Conservation (phyloP, 2,888 invertebrate species). For the Keiferia lycopersicella region DNA sequence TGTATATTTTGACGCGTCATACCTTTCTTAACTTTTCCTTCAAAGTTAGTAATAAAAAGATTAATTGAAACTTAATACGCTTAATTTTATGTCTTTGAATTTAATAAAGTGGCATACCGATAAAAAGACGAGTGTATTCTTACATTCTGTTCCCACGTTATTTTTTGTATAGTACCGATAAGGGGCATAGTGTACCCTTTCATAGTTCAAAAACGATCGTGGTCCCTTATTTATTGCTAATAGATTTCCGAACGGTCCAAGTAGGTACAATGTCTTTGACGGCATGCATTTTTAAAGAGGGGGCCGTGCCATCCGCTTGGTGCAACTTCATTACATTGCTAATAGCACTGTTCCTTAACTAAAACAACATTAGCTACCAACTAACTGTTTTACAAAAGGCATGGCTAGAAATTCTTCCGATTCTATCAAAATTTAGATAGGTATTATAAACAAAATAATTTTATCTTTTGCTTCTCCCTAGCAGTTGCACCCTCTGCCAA, state of each 20-base stretch:
- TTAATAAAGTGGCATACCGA: conserved; percentile 57
- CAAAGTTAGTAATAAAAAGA: conserved; percentile 7
- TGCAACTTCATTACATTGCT: conserved; percentile 37
- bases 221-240: conserved; percentile 76
- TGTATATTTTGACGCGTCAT: neutral
- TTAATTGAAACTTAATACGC: conserved; percentile 36
- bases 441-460: no score
- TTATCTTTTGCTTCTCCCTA: no score
- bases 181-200: conserved; percentile 78
- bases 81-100: conserved; percentile 56
- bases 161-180: conserved; percentile 74
- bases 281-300: conserved; percentile 61
- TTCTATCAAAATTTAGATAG: neutral
- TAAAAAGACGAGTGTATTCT: conserved; percentile 71
- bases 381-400: neutral
- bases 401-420: neutral
- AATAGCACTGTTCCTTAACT: conserved; percentile 6
- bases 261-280: conserved; percentile 62
- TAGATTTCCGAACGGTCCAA: conserved; percentile 71
- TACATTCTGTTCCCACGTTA: conserved; percentile 76
- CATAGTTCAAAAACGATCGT: conserved; percentile 69
- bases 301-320: conserved; percentile 45
- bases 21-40: conserved; percentile 10
- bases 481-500: no score
- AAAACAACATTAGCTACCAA: neutral